Evolutionary conservation across 2,888 invertebrate species (phyloP).

Genomic region (Zonitis immaculata): DNA sequence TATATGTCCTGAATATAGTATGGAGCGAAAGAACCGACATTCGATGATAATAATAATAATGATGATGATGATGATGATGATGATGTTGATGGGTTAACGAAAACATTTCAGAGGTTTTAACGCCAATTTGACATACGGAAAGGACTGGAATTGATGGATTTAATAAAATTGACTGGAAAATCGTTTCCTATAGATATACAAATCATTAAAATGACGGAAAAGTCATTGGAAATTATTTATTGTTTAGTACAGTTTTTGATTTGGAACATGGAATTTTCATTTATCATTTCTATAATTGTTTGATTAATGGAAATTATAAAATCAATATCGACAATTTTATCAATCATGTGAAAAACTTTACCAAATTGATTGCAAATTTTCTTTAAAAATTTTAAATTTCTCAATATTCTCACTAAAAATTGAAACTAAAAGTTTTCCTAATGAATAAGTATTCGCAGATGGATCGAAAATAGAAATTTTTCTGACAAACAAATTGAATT

Average conservation of each 20-base stretch:
- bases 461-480: too few species aligned
- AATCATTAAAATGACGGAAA: not conserved
- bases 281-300: too few species aligned
- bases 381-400: too few species aligned
- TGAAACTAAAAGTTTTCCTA: too few species aligned
- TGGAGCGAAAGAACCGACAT: conserved; percentile 5
- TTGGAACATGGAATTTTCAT: too few species aligned
- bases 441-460: too few species aligned
- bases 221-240: not conserved
- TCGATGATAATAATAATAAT: not conserved
- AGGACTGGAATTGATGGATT: conserved; percentile 3
- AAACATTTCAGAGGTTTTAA: conserved; percentile 5
- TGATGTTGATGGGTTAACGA: not conserved
- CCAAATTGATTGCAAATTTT: too few species aligned
- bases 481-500: too few species aligned
- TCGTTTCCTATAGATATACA: not conserved
- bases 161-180: conserved; percentile 3
- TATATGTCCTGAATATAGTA: conserved; percentile 30
- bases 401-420: too few species aligned
- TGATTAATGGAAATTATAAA: too few species aligned
- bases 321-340: too few species aligned
- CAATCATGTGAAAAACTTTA: too few species aligned
- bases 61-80: not conserved
- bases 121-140: conserved; percentile 4
- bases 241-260: not conserved